Conservation (phyloP, 2,797 vertebrate species). For the Gymnoscopelus microlampas region DNA sequence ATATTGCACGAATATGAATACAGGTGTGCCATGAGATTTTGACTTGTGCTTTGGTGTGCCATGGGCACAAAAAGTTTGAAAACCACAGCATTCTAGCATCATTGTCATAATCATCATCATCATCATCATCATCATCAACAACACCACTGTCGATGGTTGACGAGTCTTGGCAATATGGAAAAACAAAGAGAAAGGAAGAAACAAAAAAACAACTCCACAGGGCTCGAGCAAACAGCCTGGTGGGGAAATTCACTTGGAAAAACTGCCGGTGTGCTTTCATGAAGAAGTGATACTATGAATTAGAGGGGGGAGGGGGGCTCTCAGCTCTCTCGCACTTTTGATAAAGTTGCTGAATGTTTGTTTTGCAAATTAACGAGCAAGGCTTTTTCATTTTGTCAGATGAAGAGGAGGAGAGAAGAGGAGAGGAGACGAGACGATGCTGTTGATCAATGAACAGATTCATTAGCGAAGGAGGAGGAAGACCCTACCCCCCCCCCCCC, state of each 20-base stretch:
- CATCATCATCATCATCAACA: too few species aligned
- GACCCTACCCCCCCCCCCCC: conserved; percentile 14
- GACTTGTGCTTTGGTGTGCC: too few species aligned
- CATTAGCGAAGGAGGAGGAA: conserved; percentile 55
- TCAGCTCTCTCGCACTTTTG: conserved; percentile 53
- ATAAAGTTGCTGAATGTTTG: conserved; percentile 76
- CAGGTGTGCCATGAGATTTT: too few species aligned
- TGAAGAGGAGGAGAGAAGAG: conserved; percentile 47
- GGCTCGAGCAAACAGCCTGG: too few species aligned
- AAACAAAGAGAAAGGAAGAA: conserved; percentile 10
- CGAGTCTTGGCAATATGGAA: not conserved
- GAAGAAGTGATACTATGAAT: too few species aligned
- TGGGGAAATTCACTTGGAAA: too few species aligned
- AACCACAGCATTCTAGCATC: too few species aligned
- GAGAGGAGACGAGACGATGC: conserved; percentile 27
- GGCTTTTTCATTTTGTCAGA: conserved; percentile 65
- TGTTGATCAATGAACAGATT: conserved; percentile 62
- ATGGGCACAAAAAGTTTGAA: too few species aligned
- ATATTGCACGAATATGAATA: too few species aligned
- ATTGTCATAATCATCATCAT: too few species aligned
- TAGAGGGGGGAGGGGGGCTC: conserved; percentile 9
- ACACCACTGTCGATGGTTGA: too few species aligned
- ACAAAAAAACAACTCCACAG: not conserved
- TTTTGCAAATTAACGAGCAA: conserved; percentile 73
- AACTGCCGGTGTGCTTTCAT: too few species aligned